phyloP scores from a whole-genome alignment of 2,113 vertebrate species.

The Telmatochromis brichardi region DNA sequence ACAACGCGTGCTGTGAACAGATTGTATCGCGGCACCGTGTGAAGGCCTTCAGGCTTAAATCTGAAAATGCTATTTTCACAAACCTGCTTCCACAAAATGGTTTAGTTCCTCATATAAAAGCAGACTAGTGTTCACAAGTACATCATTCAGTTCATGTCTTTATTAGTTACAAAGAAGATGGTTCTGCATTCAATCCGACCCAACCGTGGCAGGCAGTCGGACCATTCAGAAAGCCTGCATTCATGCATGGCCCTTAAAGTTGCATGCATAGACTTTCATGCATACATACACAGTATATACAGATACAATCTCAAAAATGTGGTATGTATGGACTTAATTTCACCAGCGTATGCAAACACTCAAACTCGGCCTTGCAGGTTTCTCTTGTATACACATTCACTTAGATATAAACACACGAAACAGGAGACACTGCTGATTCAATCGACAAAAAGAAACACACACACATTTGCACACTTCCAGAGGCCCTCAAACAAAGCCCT shows the following conservation, averaged over 20 bases:
- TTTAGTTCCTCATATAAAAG: neutral
- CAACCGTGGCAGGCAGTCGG: constrained; percentile 24
- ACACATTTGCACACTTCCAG: neutral
- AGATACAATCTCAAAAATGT: constrained; percentile 30
- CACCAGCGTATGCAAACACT: neutral
- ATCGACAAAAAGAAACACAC: constrained; percentile 13
- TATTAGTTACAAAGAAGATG: constrained; percentile 22
- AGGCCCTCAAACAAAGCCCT: constrained; percentile 20
- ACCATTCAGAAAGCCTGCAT: constrained; percentile 30
- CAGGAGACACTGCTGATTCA: constrained; percentile 30
- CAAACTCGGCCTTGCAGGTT: neutral
- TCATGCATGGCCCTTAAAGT: constrained; percentile 20
- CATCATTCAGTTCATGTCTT: neutral
- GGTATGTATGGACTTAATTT: constrained; percentile 5
- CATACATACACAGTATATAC: neutral
- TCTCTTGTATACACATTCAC: constrained; percentile 9
- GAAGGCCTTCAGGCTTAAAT: neutral
- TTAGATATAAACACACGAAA: constrained; percentile 44
- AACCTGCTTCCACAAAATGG: neutral
- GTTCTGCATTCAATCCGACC: constrained; percentile 35
- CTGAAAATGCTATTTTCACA: neutral
- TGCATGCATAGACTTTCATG: neutral
- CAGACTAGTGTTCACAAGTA: neutral
- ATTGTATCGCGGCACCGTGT: fast-evolving
- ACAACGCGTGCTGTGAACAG: neutral